Evolutionary conservation across 2,888 invertebrate species (phyloP), one percentile per base, ranked within the genome.

Genomic region (Tipula unca): DNA sequence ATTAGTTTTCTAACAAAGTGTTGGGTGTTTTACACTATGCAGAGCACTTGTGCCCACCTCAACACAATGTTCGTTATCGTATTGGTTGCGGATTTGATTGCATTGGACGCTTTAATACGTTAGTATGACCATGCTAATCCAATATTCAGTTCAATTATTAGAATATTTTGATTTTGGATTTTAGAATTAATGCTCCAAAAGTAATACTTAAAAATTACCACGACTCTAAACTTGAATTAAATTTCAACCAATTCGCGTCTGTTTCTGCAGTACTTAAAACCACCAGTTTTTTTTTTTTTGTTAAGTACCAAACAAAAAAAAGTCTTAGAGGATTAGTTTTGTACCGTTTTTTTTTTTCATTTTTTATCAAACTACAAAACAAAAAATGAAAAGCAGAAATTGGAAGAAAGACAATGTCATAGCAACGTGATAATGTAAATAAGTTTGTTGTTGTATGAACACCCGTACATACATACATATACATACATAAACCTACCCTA

Each of bases 311-410:
- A 69, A 69, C 69, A 69, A 69, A 69, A 69, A 48, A 48, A 48
- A 69, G 69, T 69, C 69, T 69, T 69, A 69, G 69, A 69, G 69
- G 69, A 69, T 69, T 69, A 69, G 69, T 69, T 69, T 69, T 69
- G 69, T 69, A 69, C 69, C 69, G 25, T 69, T 69, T 69, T 69
- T 69, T 69, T 25, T 69, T 32, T 32, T 32, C 5, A 32, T 32
- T 32, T 32, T 32, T 32, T 32, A 25, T 25, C 25, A 69, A 69
- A 69, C 69, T 69, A 69, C 25, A 69, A 69, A 69, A 69, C 69
- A 69, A 69, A 69, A 69, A 69, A 20, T 69, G 69, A 69, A 69
- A 69, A 69, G 25, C 25, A 25, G 25, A 69, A 69, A 69, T 20
- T 25, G 69, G 69, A 69, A 25, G 69, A 69, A 69, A 69, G 25